These are phyloP conservation scores for Theocolax elegans DNA, from an alignment of 1,140 invertebrate genomes.

Conservation along the genomic window DNA sequence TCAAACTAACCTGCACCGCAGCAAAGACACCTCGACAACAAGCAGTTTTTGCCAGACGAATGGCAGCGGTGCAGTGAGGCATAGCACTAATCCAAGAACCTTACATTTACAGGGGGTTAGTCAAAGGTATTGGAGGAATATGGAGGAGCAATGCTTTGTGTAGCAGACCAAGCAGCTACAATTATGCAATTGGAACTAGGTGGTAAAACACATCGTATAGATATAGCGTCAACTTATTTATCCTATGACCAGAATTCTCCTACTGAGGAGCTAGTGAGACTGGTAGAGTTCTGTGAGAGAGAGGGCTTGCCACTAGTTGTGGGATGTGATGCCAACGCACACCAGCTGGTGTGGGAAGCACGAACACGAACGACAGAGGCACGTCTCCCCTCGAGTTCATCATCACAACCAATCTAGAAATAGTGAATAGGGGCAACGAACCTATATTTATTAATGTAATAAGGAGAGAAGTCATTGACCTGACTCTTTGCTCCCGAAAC, in stretches of 20 bases:
- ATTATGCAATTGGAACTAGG: not conserved
- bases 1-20: slow-evolving; percentile 44
- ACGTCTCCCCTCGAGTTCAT: slow-evolving; percentile 42
- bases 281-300: not conserved
- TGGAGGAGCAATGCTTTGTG: not conserved
- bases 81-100: slow-evolving; percentile 46
- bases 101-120: slow-evolving; percentile 20
- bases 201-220: not conserved
- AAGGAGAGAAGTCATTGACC: slow-evolving; percentile 16
- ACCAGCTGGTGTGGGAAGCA: slow-evolving; percentile 46
- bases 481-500: too few species aligned
- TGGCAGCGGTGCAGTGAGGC: slow-evolving; percentile 37
- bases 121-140: slow-evolving; percentile 1
- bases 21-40: slow-evolving; percentile 43
- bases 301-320: slow-evolving; percentile 36
- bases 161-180: not conserved
- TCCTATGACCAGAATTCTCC: not conserved
- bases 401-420: slow-evolving; percentile 16
- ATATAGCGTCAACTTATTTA: not conserved
- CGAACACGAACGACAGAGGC: slow-evolving; percentile 44
- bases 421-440: slow-evolving; percentile 39
- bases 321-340: slow-evolving; percentile 48
- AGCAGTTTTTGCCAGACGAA: slow-evolving; percentile 37
- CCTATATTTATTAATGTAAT: slow-evolving; percentile 22
- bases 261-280: not conserved